Evolutionary conservation across 2,113 vertebrate genomes (phyloP), one percentile per base, ranked within the genome.

Genomic region (Nyctibius bracteatus): DNA sequence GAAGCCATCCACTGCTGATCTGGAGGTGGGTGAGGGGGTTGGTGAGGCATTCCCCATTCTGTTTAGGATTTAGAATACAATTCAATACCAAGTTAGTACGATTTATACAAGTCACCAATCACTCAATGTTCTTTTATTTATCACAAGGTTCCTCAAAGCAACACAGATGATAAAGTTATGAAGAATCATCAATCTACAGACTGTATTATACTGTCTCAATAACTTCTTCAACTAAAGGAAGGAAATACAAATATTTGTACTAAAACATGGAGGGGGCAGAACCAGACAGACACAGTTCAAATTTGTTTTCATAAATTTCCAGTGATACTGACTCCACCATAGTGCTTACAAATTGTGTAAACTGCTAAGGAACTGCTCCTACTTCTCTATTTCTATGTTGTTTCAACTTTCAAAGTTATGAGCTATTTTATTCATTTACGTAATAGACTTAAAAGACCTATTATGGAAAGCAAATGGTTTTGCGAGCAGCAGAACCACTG

Each of bases 41-140:
- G 99, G 94, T 99, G 98, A 96, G 98, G 99, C 98, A 99, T 98
- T 98, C 98, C 99, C 99, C 99, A 99, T 97, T 99, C 99, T 99
- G 96, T 98, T 97, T 80, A 97, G 96, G 92, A 98, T 97, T 97
- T 33, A 95, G 97, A 98, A 98, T 88, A 98, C 95, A 96, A 95
- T 97, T 98, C 70, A 81, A 81, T 65, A 96, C 20, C 91, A 97
- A 41, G 85, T 98, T 96, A 98, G 49, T 88, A 89, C 37, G 0
- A 83, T 58, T 86, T 27, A n/a, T 8, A 43, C 2, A 28, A 88
- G 47, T 66, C 66, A 72, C 8, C 54, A 44, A 41, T 75, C 70
- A 68, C 52, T 90, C 74, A 44, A 1, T 21, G 7, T 57, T 95
- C 68, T 67, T 81, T 14, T 55, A 44, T 49, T 86, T 81, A 70